Conservation (phyloP, 2,797 vertebrate genomes). For the Urocyon cinereoargenteus region DNA sequence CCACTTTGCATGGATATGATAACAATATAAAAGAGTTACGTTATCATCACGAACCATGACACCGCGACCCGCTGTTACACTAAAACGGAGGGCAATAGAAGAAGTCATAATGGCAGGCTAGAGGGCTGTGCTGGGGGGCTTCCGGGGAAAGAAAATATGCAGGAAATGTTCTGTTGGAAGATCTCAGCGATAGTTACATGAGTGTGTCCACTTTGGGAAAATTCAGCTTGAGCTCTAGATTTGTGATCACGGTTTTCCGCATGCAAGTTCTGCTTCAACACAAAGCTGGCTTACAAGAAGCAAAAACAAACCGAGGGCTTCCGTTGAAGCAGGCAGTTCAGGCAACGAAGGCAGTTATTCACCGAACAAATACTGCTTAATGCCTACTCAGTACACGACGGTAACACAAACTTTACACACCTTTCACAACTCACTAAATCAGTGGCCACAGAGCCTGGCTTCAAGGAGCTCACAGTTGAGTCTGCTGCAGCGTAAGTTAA, state of each 20-base stretch:
- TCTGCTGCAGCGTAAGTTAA: not conserved
- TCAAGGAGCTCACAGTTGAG: not conserved
- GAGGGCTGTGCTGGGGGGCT: not conserved
- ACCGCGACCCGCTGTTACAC: conserved; percentile 60
- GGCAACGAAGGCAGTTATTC: not conserved
- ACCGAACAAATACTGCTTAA: not conserved
- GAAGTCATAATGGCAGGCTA: not conserved
- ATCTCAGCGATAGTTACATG: not conserved
- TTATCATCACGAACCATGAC: conserved; percentile 16
- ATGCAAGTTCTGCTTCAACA: not conserved
- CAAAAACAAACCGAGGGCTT: not conserved
- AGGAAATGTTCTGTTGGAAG: conserved; percentile 37
- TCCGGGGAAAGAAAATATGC: not conserved
- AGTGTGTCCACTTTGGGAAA: not conserved
- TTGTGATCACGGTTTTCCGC: conserved; percentile 38
- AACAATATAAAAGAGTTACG: not conserved
- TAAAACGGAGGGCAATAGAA: conserved; percentile 47
- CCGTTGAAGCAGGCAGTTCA: not conserved
- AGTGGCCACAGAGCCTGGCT: not conserved
- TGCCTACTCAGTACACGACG: not conserved
- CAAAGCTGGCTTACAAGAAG: not conserved
- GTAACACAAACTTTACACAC: not conserved
- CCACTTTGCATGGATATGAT: conserved; percentile 42
- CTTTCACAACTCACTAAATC: not conserved
- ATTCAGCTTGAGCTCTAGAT: not conserved